Base-by-base conservation (phyloP, 1,140 invertebrate species). In the Chrysopa pallens region DNA sequence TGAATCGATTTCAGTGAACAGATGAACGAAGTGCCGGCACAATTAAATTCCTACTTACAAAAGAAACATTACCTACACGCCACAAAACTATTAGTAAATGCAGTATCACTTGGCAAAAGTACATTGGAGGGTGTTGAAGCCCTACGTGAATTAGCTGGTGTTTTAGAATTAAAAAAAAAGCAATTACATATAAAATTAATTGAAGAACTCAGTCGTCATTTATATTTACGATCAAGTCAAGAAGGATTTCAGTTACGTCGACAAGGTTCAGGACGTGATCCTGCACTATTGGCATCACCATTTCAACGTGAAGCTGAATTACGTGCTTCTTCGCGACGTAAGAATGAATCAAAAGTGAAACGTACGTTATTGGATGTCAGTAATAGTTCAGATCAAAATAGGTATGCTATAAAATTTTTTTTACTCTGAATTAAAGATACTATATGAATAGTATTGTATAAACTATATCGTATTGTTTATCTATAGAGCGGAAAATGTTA, bases 61-160 rank as follows among this genome's bases (percentile, higher is more conserved):
- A 76, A 78, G 48, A 87, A 87, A 48, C 75, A 88, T 43, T 92
- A 88, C 63, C 64, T 92, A 36, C 80, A 84, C 58, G 87, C 84
- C n/a, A 88, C 88, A 37, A 73, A 84, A 52, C 68, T 84, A 7
- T 62, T 93, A 39, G 80, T 84, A 6, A 71, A 72, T 38, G 76
- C 80, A 2, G 57, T 80, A 3, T 62, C 71, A 13, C 73, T 76
- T 27, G 72, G 84, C 11, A 73, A 79, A 53, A 79, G 75, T 14
- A 74, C 69, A 39, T 61, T 93, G 36, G 72, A 78, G 40, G 77
- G 74, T 38, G 83, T 91, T 1, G 83, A 87, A 51, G 89, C 82
- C 14, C 62, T 94, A 28, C 69, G 77, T 50, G 83, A 92, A 57
- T 69, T 89, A 7, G 69, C 75, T 46, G 59, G 59, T 23, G 83